A percentile compares a stretch with the other conserved stretches of the same genome.
Conservation (phyloP, 2,797 vertebrate genomes). For the Choloepus didactylus region DNA sequence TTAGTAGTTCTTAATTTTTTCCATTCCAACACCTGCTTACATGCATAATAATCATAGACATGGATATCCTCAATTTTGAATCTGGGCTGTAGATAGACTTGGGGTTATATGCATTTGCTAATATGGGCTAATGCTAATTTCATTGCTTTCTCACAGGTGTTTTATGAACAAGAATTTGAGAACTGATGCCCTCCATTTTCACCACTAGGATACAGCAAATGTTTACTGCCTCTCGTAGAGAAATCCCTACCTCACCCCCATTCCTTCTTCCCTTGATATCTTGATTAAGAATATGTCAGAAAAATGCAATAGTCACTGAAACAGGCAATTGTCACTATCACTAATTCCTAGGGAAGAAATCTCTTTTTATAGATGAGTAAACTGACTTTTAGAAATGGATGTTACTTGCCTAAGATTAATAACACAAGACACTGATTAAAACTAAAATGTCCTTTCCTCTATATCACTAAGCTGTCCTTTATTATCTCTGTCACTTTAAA, state of each 20-base stretch:
- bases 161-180: neutral
- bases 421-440: slow-evolving; percentile 39
- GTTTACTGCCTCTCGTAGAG: neutral
- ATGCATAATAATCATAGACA: neutral
- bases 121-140: neutral
- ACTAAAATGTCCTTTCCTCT: slow-evolving; percentile 39
- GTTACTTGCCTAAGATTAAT: slow-evolving; percentile 31
- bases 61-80: neutral
- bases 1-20: neutral
- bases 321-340: neutral
- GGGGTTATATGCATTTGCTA: neutral
- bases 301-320: neutral
- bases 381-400: slow-evolving; percentile 25
- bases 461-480: neutral
- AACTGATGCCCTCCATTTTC: neutral
- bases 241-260: neutral
- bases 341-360: neutral
- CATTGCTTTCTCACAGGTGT: neutral
- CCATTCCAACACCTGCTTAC: neutral
- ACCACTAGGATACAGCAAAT: slow-evolving; percentile 27
- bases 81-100: neutral
- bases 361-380: neutral
- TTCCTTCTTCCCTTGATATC: slow-evolving; percentile 47
- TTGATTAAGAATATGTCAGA: slow-evolving; percentile 44
- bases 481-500: slow-evolving; percentile 54